Evolutionary conservation across 2,113 vertebrate genomes (phyloP).

Genomic region (Chelonoidis abingdonii): DNA sequence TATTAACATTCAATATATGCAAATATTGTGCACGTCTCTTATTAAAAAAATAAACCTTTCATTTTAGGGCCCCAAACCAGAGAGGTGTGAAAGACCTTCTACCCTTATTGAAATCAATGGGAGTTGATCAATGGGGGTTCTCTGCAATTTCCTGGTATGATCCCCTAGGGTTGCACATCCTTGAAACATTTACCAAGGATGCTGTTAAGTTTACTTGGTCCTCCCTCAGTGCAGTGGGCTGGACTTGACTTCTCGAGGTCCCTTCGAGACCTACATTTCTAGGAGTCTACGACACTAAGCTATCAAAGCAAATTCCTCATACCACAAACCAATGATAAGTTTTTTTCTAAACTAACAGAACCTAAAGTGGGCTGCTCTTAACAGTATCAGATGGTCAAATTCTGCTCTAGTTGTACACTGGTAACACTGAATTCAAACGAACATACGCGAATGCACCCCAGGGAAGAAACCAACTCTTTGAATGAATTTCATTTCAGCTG

Average conservation of each 20-base stretch:
- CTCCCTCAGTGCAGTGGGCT: no score
- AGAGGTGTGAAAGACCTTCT: not conserved
- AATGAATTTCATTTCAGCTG: not conserved
- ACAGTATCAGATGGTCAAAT: not conserved
- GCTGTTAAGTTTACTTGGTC: not conserved
- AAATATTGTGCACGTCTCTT: not conserved
- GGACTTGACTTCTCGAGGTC: no score
- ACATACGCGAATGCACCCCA: not conserved
- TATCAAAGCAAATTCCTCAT: conserved; percentile 21
- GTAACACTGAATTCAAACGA: not conserved
- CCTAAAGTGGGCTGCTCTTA: not conserved
- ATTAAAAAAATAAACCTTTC: not conserved
- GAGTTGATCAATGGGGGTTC: not conserved
- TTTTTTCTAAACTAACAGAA: not conserved
- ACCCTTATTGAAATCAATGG: not conserved
- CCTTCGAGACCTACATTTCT: no score
- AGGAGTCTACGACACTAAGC: not conserved
- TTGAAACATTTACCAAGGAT: conserved; percentile 30
- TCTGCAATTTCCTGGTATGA: not conserved
- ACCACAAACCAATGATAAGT: conserved; percentile 27
- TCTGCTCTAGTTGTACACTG: not conserved
- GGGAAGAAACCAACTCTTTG: not conserved
- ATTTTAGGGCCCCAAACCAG: not conserved
- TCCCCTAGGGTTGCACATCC: not conserved
- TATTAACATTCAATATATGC: not conserved